phyloP scores from a whole-genome alignment of 2,888 invertebrate species.

The Euphydryas editha region DNA sequence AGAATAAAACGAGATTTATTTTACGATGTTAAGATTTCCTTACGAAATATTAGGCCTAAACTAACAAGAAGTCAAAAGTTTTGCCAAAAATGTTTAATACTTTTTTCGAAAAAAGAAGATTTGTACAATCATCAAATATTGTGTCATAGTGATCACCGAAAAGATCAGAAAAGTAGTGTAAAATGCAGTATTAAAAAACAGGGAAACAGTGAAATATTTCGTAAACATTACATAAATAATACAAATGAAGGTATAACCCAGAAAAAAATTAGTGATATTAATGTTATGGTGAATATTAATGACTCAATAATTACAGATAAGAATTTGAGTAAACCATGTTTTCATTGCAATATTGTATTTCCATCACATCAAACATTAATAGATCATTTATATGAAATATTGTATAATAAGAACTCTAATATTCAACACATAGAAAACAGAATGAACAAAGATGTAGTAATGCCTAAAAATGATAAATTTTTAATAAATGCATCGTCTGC shows the following conservation, averaged over 20 bases:
- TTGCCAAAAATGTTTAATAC: constrained; percentile 60
- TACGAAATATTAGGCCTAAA: constrained; percentile 55
- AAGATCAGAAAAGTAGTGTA: neutral
- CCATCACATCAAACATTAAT: constrained; percentile 55
- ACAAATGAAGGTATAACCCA: neutral
- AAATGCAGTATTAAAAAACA: neutral
- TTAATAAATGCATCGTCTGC: neutral
- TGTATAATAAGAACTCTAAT: constrained; percentile 46
- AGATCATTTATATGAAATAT: constrained; percentile 65
- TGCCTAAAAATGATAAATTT: constrained; percentile 6
- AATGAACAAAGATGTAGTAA: neutral
- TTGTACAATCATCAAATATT: constrained; percentile 47
- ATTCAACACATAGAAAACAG: neutral
- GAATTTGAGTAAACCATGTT: constrained; percentile 48
- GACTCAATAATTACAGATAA: constrained; percentile 25
- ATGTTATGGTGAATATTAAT: constrained; percentile 26
- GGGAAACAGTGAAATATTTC: neutral
- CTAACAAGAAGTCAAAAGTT: constrained; percentile 57
- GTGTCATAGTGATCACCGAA: constrained; percentile 36
- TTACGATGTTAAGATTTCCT: constrained; percentile 44
- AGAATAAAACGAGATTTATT: constrained; percentile 24
- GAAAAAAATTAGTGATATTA: constrained; percentile 16
- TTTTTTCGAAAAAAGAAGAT: constrained; percentile 54
- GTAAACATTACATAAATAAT: constrained; percentile 29
- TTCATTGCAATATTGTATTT: constrained; percentile 63